Conservation (phyloP, 2,113 vertebrate species). For the Ceratotherium simum region DNA sequence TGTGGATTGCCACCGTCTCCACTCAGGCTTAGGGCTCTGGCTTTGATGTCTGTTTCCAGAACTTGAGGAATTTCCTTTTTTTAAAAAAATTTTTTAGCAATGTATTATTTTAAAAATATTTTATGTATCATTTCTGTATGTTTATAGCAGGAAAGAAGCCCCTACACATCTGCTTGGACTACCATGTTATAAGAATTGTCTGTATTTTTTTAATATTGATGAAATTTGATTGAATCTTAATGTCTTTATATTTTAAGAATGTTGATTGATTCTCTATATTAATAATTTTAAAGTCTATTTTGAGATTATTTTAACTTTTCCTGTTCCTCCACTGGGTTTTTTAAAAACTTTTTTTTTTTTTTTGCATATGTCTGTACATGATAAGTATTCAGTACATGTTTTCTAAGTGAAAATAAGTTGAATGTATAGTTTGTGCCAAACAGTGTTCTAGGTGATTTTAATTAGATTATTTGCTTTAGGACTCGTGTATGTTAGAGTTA, state of each 20-base stretch:
- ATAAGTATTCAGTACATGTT: slow-evolving; percentile 44
- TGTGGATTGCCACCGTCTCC: not conserved
- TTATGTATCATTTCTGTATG: not conserved
- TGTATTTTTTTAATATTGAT: slow-evolving; percentile 40
- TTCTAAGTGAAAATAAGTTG: slow-evolving; percentile 53
- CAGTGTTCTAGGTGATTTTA: slow-evolving; percentile 25
- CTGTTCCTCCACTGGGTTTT: not conserved
- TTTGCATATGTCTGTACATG: not conserved
- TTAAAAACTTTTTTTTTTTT: not conserved
- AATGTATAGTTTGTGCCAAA: not conserved
- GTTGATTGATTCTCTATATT: slow-evolving; percentile 44
- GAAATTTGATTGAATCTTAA: slow-evolving; percentile 15
- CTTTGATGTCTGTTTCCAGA: not conserved
- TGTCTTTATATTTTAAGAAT: slow-evolving; percentile 29
- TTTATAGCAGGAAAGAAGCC: not conserved
- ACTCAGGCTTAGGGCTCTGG: not conserved
- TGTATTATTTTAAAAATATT: slow-evolving; percentile 21
- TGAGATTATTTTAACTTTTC: slow-evolving; percentile 12
- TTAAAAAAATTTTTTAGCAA: not conserved
- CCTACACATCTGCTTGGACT: not conserved
- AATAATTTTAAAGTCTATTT: not conserved
- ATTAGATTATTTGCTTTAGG: slow-evolving; percentile 45
- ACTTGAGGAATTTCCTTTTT: not conserved
- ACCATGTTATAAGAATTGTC: not conserved
- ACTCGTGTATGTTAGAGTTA: slow-evolving; percentile 8